Percentiles rank a stretch among this genome's conserved stretches.
These are phyloP conservation scores for Tiphia femorata DNA, from an alignment of 2,888 invertebrate genomes.

Conservation along the genomic window DNA sequence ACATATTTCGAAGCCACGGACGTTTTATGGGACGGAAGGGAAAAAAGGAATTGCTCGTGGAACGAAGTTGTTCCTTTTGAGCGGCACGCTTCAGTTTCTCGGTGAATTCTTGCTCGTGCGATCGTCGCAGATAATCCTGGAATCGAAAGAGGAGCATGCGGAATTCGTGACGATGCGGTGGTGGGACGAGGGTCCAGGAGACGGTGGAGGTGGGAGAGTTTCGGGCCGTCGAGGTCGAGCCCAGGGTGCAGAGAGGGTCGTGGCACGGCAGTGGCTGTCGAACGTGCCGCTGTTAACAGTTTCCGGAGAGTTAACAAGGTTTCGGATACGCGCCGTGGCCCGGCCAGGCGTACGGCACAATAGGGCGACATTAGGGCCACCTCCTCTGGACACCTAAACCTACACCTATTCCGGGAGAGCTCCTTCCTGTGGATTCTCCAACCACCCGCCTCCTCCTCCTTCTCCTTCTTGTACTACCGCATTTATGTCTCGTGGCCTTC, in stretches of 20 bases:
- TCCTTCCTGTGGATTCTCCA: background rate
- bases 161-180: slow-evolving; percentile 36
- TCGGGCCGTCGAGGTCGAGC: background rate
- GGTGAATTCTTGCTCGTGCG: too few species aligned
- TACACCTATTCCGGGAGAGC: slow-evolving; percentile 21
- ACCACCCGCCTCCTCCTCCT: background rate
- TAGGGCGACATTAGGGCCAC: slow-evolving; percentile 59
- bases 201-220: background rate
- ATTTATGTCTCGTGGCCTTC: too few species aligned
- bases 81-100: too few species aligned
- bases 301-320: slow-evolving; percentile 66
- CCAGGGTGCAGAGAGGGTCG: background rate
- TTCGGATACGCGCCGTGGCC: slow-evolving; percentile 54
- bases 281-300: slow-evolving; percentile 63
- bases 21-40: too few species aligned
- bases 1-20: too few species aligned
- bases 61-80: too few species aligned
- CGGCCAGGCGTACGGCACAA: slow-evolving; percentile 54
- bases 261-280: slow-evolving; percentile 34
- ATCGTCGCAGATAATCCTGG: too few species aligned
- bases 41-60: too few species aligned
- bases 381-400: slow-evolving; percentile 45
- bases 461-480: background rate
- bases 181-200: background rate
- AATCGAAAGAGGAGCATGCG: slow-evolving; percentile 8